Conservation (phyloP, 2,888 invertebrate species). For the Zaprionus bogoriensis region DNA sequence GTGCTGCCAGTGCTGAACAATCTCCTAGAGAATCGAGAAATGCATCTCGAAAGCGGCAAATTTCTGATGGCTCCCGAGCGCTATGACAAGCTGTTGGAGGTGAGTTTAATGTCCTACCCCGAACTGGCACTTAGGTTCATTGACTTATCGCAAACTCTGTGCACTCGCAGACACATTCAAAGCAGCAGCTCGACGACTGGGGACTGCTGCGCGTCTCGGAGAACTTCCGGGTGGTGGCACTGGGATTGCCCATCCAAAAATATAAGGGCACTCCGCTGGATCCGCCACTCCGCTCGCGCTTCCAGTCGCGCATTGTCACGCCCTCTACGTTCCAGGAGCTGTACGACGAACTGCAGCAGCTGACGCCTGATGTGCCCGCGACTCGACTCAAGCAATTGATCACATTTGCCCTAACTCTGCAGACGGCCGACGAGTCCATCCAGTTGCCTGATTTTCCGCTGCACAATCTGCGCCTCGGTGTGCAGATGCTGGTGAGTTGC, state of each 20-base stretch:
- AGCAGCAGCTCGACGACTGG: constrained; percentile 91
- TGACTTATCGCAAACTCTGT: background rate
- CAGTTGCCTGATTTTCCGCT: constrained; percentile 95
- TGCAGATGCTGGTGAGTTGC: constrained; percentile 81
- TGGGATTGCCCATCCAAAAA: constrained; percentile 94
- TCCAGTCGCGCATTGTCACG: constrained; percentile 94
- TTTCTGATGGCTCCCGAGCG: constrained; percentile 94
- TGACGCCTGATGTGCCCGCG: constrained; percentile 84
- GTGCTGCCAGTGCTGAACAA: constrained; percentile 98
- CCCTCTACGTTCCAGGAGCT: constrained; percentile 84
- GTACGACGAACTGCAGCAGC: constrained; percentile 83
- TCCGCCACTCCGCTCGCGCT: constrained; percentile 90
- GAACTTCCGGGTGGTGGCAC: constrained; percentile 95
- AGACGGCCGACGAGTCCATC: constrained; percentile 88
- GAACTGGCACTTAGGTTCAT: background rate
- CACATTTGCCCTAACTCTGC: constrained; percentile 90
- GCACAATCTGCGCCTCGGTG: constrained; percentile 88
- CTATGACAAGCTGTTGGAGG: constrained; percentile 94
- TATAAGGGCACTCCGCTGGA: constrained; percentile 97
- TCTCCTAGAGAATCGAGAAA: constrained; percentile 97
- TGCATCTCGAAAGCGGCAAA: constrained; percentile 98
- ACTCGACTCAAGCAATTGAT: constrained; percentile 83
- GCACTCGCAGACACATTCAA: constrained; percentile 87
- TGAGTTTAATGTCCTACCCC: constrained; percentile 74
- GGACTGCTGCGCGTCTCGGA: constrained; percentile 96